Base-by-base conservation (phyloP, 2,113 vertebrate species). In the Myxocyprinus asiaticus region DNA sequence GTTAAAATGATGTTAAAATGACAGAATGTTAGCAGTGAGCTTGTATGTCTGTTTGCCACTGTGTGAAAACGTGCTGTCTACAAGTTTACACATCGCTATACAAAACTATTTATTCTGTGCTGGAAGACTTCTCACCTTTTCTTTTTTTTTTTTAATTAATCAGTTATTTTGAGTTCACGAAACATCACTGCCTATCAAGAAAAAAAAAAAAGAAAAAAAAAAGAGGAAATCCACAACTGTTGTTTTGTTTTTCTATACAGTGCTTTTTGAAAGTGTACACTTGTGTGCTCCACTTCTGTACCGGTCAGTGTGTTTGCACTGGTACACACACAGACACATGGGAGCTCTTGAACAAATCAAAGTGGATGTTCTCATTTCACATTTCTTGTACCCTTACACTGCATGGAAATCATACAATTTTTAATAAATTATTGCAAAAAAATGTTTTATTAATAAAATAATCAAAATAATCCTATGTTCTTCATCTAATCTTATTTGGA, bases 391-490 rank as follows among this genome's bases (percentile, higher is more conserved):
- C 93, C 93, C 90, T 92, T 91, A 91, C 93, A 93, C 91, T 95
- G 94, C 94, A 95, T 95, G 95, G 93, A 90, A 76, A 94, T 89
- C 90, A 86, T 85, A 79, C 76, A 79, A 94, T 95, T 95, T 95
- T 95, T 95, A 95, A 94, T 93, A 95, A 94, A 95, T 92, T 94
- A 93, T 95, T 94, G 93, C 92, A 94, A 93, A 82, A 85, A 83
- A 94, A 94, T 90, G 76, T 93, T 94, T 96, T 94, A 94, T 93
- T 92, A 95, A 94, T 94, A 95, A 95, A 94, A 94, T 91, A 87
- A 81, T 87, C 81, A 85, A 89, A 92, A 89, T 58, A 44, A 70
- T 70, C 5, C 42, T 69, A 45, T 70, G 70, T 77, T 67, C 8
- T 67, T 77, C 10, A 0, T 55, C 45, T 17, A 47, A 56, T n/a